Evolutionary conservation across 2,797 vertebrate species (phyloP), one percentile per base, ranked within the genome.

Genomic region (Hydrophis major): DNA sequence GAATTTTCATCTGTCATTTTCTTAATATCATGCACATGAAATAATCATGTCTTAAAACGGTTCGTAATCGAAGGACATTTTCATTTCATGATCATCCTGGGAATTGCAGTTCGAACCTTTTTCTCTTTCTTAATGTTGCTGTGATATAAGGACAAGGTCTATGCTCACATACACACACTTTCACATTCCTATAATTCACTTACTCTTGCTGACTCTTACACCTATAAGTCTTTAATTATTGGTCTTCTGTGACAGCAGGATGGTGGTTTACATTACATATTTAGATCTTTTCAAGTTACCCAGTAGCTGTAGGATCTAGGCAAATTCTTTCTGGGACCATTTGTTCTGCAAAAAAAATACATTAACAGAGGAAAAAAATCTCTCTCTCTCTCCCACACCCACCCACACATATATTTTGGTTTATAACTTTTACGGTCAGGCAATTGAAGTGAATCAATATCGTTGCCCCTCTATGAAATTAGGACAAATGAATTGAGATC

Each of bases 31-130:
- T 97, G 96, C 96, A 96, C 97, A 97, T 97, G 97, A 97, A 97
- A 97, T 97, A 97, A 97, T 97, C 97, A 97, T 97, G 97, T 97
- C 97, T 97, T 97, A 97, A 97, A 97, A 96, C 94, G 95, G 93
- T 96, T 95, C 0, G 0, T 97, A 97, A 97, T 96, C 97, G 97
- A 97, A 97, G 96, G 96, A 96, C 95, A 95, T 97, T 97, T 97
- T 96, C 96, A 95, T 97, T 97, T 97, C 94, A 96, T 96, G 95
- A 96, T 96, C 96, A 96, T 94, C 95, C 94, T 95, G 96, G 96
- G 97, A 97, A 97, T 97, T 96, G 94, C 96, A 86, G 94, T 97
- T 96, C 95, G 93, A 96, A 96, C 94, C 93, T 95, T 96, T 89
- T 47, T 88, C 89, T 69, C 55, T 53, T 27, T 86, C 83, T 89